Base-by-base conservation (phyloP, 2,113 vertebrate species). In the Ancistrus triradiatus region DNA sequence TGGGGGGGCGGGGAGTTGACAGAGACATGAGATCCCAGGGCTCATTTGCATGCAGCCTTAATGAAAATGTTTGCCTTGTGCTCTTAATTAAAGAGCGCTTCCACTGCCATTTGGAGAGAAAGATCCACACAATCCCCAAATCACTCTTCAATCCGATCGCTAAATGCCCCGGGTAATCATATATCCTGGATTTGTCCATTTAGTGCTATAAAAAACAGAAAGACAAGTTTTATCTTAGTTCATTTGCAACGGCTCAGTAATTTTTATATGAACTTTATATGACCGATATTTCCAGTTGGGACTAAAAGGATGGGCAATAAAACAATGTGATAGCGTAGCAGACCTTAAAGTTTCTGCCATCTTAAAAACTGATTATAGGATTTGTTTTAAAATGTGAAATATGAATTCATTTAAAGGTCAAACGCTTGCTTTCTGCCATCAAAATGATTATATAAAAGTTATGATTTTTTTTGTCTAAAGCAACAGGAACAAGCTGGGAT, bases 321-420 rank as follows among this genome's bases (percentile, higher is more conserved):
- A 92, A 90, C 91, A 91, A 85, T 91, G 90, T 90, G 90, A 90
- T 90, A 90, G 87, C 85, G 85, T 89, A 90, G 89, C 88, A 90
- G 86, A 85, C 90, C 88, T 85, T 89, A 28, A 53, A 14, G 11
- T 19, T 27, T 50, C 14, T 28, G 3, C n/a, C n/a, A n/a, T n/a
- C n/a, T n/a, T n/a, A n/a, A n/a, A n/a, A n/a, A n/a, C n/a, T n/a
- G n/a, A n/a, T n/a, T n/a, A n/a, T n/a, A n/a, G n/a, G n/a, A n/a
- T n/a, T n/a, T n/a, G n/a, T n/a, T n/a, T n/a, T n/a, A n/a, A n/a
- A n/a, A n/a, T n/a, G n/a, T n/a, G n/a, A n/a, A n/a, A n/a, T n/a
- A n/a, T n/a, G n/a, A n/a, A n/a, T n/a, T n/a, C n/a, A n/a, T n/a
- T n/a, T n/a, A n/a, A n/a, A n/a, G n/a, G n/a, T n/a, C n/a, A n/a